Evolutionary conservation across 2,888 invertebrate genomes (phyloP).

Genomic region (Caenorhabditis panamensis): DNA sequence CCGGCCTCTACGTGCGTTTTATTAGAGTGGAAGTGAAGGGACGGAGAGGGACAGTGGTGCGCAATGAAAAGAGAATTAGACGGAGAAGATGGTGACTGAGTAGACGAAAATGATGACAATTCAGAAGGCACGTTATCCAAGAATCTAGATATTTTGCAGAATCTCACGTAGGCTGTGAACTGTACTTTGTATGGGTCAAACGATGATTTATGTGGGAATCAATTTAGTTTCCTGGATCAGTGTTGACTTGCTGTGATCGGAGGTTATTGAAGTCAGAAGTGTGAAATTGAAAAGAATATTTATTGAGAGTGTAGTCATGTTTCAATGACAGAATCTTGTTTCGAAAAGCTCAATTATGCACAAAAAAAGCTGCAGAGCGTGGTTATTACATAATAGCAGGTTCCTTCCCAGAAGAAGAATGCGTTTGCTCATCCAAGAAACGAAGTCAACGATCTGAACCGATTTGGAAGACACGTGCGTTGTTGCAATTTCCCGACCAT

Average conservation of each 20-base stretch:
- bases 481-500: background rate
- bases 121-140: constrained; percentile 39
- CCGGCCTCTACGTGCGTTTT: background rate
- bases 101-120: constrained; percentile 48
- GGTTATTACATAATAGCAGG: too few species aligned
- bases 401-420: too few species aligned
- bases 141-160: constrained; percentile 15
- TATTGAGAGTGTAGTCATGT: too few species aligned
- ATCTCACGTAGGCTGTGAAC: constrained; percentile 27
- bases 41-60: background rate
- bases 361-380: too few species aligned
- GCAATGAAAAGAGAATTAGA: constrained; percentile 17
- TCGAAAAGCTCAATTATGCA: too few species aligned
- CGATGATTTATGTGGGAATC: background rate
- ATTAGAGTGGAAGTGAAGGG: background rate
- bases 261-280: too few species aligned
- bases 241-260: too few species aligned
- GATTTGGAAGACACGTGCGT: background rate
- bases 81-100: background rate
- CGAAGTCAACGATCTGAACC: background rate
- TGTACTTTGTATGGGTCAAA: constrained; percentile 25
- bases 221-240: too few species aligned
- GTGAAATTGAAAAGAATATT: too few species aligned
- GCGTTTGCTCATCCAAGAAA: background rate
- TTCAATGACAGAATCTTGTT: too few species aligned